Base-by-base conservation (phyloP, 2,888 invertebrate species). In the Agonum fuliginosum region DNA sequence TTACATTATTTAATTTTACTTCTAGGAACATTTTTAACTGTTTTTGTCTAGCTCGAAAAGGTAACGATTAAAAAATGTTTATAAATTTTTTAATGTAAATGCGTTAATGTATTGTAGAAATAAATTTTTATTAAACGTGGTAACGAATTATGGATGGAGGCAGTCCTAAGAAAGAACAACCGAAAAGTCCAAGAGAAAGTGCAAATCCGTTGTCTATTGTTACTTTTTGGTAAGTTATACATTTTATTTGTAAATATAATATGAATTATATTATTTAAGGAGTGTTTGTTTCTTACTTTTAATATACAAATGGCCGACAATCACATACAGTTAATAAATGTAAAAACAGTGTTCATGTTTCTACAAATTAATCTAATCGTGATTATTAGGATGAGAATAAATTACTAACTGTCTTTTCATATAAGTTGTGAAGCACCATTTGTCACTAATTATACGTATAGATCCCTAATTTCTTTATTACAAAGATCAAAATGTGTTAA, bases 171-270 rank as follows among this genome's bases (percentile, higher is more conserved):
- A 89, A 88, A 82, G 87, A 88, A 75, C 89, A 89, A 76, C 89
- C 89, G 78, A 87, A 89, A 73, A 91, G 93, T 87, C 93, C 92
- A 0, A 88, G 93, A 82, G 91, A 91, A 81, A 88, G 86, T 81
- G 91, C 92, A 14, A 93, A 92, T 84, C 88, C 90, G 12, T 81
- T 93, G 34, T 93, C 93, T 22, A 88, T 91, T 14, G 84, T 91
- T 65, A 92, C 92, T 76, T 93, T 92, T 86, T 88, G 89, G 93
- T 94, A 88, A 90, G 91, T 89, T 78, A 14, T n/a, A n/a, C n/a
- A 70, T 22, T 12, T 70, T 46, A 24, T 27, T 19, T 30, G 3
- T 3, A 43, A 24, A 46, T 14, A 51, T 17, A 24, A 51, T 27
- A 12, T 58, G 10, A 5, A 4, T n/a, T 27, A 8, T n/a, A 2